These are phyloP conservation scores for Lithophane leautieri DNA, from an alignment of 2,888 invertebrate genomes.

Conservation along the genomic window DNA sequence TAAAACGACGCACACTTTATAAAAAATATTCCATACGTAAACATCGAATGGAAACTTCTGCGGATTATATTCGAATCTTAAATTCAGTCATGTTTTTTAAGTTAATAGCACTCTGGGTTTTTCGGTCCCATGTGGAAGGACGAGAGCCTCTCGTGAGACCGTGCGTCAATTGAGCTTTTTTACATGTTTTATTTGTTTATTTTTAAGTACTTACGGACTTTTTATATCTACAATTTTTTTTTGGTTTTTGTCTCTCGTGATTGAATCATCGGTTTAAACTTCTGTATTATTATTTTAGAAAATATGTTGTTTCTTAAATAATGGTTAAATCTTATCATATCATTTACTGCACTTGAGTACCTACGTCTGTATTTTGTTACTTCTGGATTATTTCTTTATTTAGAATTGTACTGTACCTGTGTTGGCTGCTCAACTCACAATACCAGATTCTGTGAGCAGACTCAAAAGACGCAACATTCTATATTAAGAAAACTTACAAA, in stretches of 20 bases:
- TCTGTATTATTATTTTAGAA: background rate
- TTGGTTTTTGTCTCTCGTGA: conserved; percentile 21
- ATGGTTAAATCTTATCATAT: background rate
- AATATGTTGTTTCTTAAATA: background rate
- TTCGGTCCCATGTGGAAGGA: conserved; percentile 48
- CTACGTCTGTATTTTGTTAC: background rate
- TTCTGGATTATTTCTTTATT: background rate
- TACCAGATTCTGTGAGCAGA: background rate
- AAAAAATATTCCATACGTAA: conserved; percentile 18
- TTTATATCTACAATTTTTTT: background rate
- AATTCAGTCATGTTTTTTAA: conserved; percentile 39
- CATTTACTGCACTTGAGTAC: background rate
- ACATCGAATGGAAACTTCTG: conserved; percentile 27
- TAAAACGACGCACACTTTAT: background rate
- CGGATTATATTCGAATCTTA: conserved; percentile 25
- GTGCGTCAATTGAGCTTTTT: conserved; percentile 64
- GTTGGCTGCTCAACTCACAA: background rate
- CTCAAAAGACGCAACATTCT: background rate
- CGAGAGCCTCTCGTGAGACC: conserved; percentile 58
- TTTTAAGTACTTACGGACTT: conserved; percentile 1
- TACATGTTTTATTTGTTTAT: conserved; percentile 34
- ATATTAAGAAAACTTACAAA: too few relatives aligned
- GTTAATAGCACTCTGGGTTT: conserved; percentile 61
- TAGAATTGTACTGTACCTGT: background rate
- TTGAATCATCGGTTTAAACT: background rate